Conservation (phyloP, 2,888 invertebrate genomes). For the Chesias legatella region DNA sequence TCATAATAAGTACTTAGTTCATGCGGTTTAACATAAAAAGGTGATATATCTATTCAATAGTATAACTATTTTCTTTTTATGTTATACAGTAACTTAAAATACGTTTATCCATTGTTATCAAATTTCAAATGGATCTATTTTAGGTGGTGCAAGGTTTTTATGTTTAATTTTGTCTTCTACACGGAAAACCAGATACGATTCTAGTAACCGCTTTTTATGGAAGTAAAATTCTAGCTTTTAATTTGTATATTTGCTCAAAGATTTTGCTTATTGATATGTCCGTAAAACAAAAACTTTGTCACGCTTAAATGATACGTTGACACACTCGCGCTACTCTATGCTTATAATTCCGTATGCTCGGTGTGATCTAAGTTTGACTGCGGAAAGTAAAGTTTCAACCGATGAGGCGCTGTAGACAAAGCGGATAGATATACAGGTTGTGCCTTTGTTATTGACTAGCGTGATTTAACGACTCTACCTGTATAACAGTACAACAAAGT, state of each 20-base stretch:
- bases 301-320: conserved; percentile 37
- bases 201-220: too few species aligned
- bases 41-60: not conserved
- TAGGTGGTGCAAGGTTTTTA: too few species aligned
- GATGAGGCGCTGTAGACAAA: conserved; percentile 67
- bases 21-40: conserved; percentile 6
- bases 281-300: too few species aligned
- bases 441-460: conserved; percentile 42
- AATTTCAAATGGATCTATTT: not conserved
- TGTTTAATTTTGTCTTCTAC: not conserved
- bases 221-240: too few species aligned
- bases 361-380: conserved; percentile 74
- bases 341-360: conserved; percentile 45
- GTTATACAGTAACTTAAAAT: too few species aligned
- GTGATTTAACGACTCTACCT: too few species aligned
- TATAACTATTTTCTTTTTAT: too few species aligned
- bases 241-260: too few species aligned
- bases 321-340: conserved; percentile 35
- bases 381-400: conserved; percentile 72
- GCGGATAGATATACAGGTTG: conserved; percentile 45
- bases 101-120: too few species aligned
- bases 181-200: too few species aligned
- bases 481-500: too few species aligned
- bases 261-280: too few species aligned
- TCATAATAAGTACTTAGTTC: conserved; percentile 28